These are phyloP conservation scores for Drosophila repleta DNA, from an alignment of 1,140 invertebrate genomes.

Conservation along the genomic window DNA sequence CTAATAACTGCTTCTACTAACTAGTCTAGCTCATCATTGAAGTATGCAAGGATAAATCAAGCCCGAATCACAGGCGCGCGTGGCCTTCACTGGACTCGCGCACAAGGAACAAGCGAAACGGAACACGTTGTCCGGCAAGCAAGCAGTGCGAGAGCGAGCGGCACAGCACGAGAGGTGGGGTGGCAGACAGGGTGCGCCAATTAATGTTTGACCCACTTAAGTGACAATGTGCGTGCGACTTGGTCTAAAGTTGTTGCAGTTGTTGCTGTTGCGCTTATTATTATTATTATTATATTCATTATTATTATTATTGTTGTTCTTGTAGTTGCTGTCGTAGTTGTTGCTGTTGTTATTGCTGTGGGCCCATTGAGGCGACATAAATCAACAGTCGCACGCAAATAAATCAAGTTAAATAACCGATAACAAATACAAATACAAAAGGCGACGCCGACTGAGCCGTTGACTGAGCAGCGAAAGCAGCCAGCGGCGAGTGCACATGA, in stretches of 20 bases:
- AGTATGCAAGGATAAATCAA: slow-evolving; percentile 4
- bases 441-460: slow-evolving; percentile 15
- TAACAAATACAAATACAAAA: slow-evolving; percentile 68
- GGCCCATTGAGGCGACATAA: slow-evolving; percentile 62
- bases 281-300: background rate
- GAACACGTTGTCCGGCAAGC: background rate
- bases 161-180: background rate
- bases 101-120: background rate
- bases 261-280: slow-evolving; percentile 25
- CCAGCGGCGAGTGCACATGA: slow-evolving; percentile 55
- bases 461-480: slow-evolving; percentile 1
- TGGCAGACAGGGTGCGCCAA: slow-evolving; percentile 66
- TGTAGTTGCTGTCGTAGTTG: background rate
- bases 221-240: slow-evolving; percentile 69
- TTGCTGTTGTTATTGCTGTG: slow-evolving; percentile 27
- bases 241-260: slow-evolving; percentile 51
- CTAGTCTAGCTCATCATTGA: background rate
- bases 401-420: slow-evolving; percentile 81
- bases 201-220: slow-evolving; percentile 79
- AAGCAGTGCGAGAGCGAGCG: background rate
- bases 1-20: background rate
- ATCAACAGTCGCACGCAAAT: slow-evolving; percentile 81
- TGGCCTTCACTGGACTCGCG: slow-evolving; percentile 1
- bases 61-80: background rate
- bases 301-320: slow-evolving; percentile 13